phyloP scores from a whole-genome alignment of 2,888 invertebrate species.

The Euplexia lucipara region DNA sequence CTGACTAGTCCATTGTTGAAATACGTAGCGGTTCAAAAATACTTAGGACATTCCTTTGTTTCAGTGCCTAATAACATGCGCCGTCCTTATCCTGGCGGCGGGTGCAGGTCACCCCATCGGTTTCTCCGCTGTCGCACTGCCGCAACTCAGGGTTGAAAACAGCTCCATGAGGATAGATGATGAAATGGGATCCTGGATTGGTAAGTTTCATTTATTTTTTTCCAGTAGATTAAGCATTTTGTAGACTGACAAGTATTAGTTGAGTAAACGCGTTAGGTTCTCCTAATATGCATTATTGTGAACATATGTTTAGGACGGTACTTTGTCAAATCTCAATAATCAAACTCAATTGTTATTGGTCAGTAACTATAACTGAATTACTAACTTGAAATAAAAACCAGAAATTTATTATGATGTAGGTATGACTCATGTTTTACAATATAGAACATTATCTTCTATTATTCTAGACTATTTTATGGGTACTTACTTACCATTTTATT shows the following conservation, averaged over 20 bases:
- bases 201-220: constrained; percentile 79
- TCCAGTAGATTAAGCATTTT: background rate
- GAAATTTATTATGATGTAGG: too few species aligned
- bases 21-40: background rate
- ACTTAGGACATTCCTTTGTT: constrained; percentile 65
- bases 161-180: constrained; percentile 92
- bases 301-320: background rate
- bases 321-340: background rate
- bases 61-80: constrained; percentile 94
- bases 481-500: too few species aligned
- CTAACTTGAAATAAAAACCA: too few species aligned
- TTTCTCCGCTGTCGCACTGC: constrained; percentile 94
- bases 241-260: background rate
- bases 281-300: background rate
- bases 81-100: constrained; percentile 93
- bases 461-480: too few species aligned
- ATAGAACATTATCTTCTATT: too few species aligned
- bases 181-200: constrained; percentile 95
- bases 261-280: too few species aligned
- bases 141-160: constrained; percentile 92
- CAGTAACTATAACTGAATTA: too few species aligned
- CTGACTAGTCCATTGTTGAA: too few species aligned
- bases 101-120: constrained; percentile 96
- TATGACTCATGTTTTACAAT: too few species aligned
- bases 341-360: background rate